A percentile compares a stretch with the other conserved stretches of the same genome.
phyloP scores from a whole-genome alignment of 2,797 vertebrate genomes.

The Lepilemur septentrionalis region DNA sequence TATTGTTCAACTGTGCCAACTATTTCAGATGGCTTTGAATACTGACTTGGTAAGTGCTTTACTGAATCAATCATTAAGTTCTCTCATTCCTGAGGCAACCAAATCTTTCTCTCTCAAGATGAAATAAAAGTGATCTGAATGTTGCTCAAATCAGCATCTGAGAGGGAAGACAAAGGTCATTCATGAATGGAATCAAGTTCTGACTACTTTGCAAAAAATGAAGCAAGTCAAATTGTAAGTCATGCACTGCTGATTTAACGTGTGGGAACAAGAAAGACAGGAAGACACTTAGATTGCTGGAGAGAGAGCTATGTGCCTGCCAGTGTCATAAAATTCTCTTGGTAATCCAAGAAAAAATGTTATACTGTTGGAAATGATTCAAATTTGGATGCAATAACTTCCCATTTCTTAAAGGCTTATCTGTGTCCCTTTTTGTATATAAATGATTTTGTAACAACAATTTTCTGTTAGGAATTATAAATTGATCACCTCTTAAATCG shows the following conservation, averaged over 20 bases:
- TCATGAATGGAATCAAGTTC: slow-evolving; percentile 71
- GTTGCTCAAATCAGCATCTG: slow-evolving; percentile 74
- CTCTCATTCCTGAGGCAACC: slow-evolving; percentile 70
- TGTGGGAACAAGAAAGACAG: slow-evolving; percentile 74
- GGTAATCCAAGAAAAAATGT: slow-evolving; percentile 58
- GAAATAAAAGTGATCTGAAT: slow-evolving; percentile 67
- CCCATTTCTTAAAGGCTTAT: not conserved
- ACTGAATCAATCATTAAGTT: slow-evolving; percentile 67
- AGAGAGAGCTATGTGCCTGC: slow-evolving; percentile 52
- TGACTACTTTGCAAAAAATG: slow-evolving; percentile 58
- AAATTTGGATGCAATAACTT: slow-evolving; percentile 17
- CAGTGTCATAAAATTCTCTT: slow-evolving; percentile 68
- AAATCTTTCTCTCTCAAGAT: slow-evolving; percentile 65
- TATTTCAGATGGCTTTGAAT: slow-evolving; percentile 73
- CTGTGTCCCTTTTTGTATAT: not conserved
- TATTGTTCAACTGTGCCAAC: slow-evolving; percentile 71
- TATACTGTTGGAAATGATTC: slow-evolving; percentile 34
- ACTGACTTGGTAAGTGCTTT: slow-evolving; percentile 65
- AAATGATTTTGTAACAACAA: not conserved
- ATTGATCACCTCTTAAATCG: not conserved
- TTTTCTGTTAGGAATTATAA: not conserved
- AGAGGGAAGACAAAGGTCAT: slow-evolving; percentile 78
- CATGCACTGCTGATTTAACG: slow-evolving; percentile 63
- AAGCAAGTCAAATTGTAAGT: slow-evolving; percentile 69
- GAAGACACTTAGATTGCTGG: slow-evolving; percentile 49